Evolutionary conservation across 1,140 invertebrate species (phyloP).

Genomic region (Platyscapa corneri): DNA sequence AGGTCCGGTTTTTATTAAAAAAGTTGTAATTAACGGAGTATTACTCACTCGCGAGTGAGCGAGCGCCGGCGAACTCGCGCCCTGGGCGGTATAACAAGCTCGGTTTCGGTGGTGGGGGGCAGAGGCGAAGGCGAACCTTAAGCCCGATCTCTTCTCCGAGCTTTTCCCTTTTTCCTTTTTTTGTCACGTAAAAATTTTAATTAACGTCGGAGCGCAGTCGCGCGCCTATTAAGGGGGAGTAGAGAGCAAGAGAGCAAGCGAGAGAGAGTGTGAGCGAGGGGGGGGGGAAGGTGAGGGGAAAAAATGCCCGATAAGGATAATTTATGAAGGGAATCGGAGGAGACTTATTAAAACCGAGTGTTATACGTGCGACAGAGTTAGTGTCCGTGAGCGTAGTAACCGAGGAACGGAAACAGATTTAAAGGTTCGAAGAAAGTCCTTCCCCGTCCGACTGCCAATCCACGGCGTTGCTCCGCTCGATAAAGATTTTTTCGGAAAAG

Average conservation of each 20-base stretch:
- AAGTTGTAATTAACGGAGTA: constrained; percentile 53
- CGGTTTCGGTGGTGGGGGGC: neutral
- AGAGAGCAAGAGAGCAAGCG: too few relatives aligned
- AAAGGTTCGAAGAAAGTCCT: too few relatives aligned
- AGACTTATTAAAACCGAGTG: constrained; percentile 35
- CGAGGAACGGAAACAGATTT: too few relatives aligned
- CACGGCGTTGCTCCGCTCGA: too few relatives aligned
- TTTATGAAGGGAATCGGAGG: constrained; percentile 44
- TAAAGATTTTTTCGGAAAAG: too few relatives aligned
- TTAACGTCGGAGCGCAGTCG: constrained; percentile 36
- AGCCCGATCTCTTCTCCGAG: neutral
- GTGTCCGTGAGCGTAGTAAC: neutral
- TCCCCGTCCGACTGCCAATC: too few relatives aligned
- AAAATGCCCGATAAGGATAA: constrained; percentile 39
- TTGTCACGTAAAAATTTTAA: constrained; percentile 54
- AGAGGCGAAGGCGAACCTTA: constrained; percentile 9
- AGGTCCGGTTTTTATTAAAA: constrained; percentile 53
- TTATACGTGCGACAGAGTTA: neutral
- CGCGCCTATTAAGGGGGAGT: constrained; percentile 2
- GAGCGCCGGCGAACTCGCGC: constrained; percentile 33
- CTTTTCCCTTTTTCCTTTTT: constrained; percentile 12
- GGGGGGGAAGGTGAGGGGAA: too few relatives aligned
- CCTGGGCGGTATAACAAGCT: constrained; percentile 31
- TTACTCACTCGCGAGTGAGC: constrained; percentile 39
- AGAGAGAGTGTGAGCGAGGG: too few relatives aligned